Percentiles rank a stretch among this genome's conserved stretches.
phyloP scores from a whole-genome alignment of 2,113 vertebrate genomes.

The Silurus asotus region DNA sequence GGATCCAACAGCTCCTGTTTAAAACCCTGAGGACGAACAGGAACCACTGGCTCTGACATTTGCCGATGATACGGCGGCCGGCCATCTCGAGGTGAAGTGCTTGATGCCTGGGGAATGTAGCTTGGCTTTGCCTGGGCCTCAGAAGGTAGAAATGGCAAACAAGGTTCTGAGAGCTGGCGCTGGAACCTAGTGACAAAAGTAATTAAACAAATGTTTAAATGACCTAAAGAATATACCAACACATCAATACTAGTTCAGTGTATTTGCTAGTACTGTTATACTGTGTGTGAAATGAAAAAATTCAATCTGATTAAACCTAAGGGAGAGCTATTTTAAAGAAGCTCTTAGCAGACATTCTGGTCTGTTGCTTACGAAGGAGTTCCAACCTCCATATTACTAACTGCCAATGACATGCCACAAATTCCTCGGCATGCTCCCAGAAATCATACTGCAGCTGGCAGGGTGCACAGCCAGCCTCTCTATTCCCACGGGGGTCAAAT shows the following conservation, averaged over 20 bases:
- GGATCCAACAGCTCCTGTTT: constrained; percentile 92
- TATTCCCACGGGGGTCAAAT: constrained; percentile 56
- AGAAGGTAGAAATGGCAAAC: constrained; percentile 70
- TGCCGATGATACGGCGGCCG: constrained; percentile 89
- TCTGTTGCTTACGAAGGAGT: background rate
- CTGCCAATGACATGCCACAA: constrained; percentile 40
- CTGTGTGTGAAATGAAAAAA: constrained; percentile 37
- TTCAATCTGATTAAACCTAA: constrained; percentile 8
- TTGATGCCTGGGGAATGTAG: constrained; percentile 77
- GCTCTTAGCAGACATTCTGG: constrained; percentile 14
- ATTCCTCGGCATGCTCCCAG: constrained; percentile 31
- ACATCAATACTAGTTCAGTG: background rate
- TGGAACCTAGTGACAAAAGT: constrained; percentile 79
- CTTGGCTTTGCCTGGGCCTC: constrained; percentile 71
- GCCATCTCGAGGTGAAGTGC: constrained; percentile 72
- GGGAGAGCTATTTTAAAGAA: constrained; percentile 38
- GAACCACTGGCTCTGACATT: constrained; percentile 89
- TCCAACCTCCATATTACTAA: constrained; percentile 24
- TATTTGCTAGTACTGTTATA: constrained; percentile 10
- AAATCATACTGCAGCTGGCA: constrained; percentile 39
- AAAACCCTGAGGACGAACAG: constrained; percentile 85
- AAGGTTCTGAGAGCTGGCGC: constrained; percentile 92
- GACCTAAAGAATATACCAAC: background rate
- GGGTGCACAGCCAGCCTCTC: constrained; percentile 22
- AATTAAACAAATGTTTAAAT: background rate